These are phyloP conservation scores for Lasioglossum oenotherae DNA, from an alignment of 2,888 invertebrate species.

Conservation along the genomic window DNA sequence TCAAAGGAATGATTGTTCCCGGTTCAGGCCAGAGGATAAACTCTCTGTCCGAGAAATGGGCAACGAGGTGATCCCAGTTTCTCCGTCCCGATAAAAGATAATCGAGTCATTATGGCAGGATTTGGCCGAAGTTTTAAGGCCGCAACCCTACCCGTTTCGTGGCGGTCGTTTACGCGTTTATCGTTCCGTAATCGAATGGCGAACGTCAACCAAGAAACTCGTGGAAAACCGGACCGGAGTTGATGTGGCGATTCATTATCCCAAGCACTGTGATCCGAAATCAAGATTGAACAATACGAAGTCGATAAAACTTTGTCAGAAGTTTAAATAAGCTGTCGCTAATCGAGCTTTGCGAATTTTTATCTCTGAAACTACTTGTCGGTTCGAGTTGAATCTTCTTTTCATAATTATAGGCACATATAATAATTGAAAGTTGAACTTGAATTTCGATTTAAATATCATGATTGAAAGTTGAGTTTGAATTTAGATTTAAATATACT, in stretches of 20 bases:
- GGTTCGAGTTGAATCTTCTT: neutral
- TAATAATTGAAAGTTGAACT: no score
- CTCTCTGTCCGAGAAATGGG: neutral
- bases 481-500: no score
- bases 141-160: neutral
- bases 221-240: neutral
- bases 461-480: no score
- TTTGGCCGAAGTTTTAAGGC: neutral
- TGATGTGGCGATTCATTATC: neutral
- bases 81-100: slow-evolving; percentile 1
- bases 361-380: neutral
- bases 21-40: neutral
- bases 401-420: no score
- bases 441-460: no score
- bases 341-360: neutral
- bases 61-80: neutral
- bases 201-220: neutral
- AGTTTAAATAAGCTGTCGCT: neutral
- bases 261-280: neutral
- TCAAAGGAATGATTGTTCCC: neutral
- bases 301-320: neutral
- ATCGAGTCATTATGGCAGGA: neutral
- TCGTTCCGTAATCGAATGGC: neutral
- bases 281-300: neutral
- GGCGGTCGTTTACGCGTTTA: neutral